These are phyloP conservation scores for Ochropleura plecta DNA, from an alignment of 2,888 invertebrate species.

Conservation along the genomic window DNA sequence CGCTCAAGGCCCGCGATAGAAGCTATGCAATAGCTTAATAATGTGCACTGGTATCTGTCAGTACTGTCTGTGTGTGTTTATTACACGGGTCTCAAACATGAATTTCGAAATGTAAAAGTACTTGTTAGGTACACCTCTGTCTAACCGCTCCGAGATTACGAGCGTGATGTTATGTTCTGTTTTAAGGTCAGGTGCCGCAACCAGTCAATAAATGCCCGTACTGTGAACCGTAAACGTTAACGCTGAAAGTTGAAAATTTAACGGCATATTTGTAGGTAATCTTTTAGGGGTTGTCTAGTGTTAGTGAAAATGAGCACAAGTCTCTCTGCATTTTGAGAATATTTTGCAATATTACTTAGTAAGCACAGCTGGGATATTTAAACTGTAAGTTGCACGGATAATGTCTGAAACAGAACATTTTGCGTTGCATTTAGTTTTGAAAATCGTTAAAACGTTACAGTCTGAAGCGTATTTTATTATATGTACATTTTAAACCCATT, in stretches of 20 bases:
- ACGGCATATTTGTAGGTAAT: neutral
- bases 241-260: neutral
- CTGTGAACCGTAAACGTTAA: neutral
- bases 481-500: neutral
- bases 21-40: too few species aligned
- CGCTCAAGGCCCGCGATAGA: too few species aligned
- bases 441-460: neutral
- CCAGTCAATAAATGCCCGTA: too few species aligned
- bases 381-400: neutral
- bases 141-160: too few species aligned
- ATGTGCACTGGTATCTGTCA: too few species aligned
- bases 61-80: too few species aligned
- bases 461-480: slow-evolving; percentile 1
- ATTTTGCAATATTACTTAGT: slow-evolving; percentile 9
- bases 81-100: too few species aligned
- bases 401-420: slow-evolving; percentile 1
- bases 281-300: neutral
- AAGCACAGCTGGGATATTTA: slow-evolving; percentile 4
- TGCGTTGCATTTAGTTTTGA: neutral
- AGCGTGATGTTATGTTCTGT: too few species aligned
- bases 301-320: neutral
- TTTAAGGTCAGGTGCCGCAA: too few species aligned
- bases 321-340: neutral
- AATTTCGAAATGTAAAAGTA: too few species aligned
- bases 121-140: too few species aligned